These are phyloP conservation scores for Platyscapa corneri DNA, from an alignment of 1,140 invertebrate species.

Conservation along the genomic window DNA sequence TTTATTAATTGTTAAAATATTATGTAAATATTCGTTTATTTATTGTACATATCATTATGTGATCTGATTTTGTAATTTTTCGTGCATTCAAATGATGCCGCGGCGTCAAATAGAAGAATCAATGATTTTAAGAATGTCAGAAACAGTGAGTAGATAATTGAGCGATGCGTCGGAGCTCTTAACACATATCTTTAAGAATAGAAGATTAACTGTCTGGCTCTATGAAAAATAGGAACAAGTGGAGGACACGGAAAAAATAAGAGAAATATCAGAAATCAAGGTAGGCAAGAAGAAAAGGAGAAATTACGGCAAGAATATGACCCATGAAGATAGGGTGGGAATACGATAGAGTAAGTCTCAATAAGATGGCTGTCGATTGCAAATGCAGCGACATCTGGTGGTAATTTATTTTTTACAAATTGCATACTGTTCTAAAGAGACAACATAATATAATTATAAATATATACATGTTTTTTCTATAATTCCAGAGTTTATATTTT, in stretches of 20 bases:
- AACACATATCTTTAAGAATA: neutral
- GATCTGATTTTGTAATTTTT: neutral
- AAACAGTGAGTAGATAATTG: neutral
- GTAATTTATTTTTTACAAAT: slow-evolving; percentile 65
- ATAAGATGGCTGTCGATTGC: slow-evolving; percentile 66
- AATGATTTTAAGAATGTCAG: neutral
- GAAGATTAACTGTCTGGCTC: neutral
- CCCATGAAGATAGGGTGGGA: slow-evolving; percentile 25
- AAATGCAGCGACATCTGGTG: slow-evolving; percentile 67
- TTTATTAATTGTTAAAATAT: too few species aligned
- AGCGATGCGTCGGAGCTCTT: neutral
- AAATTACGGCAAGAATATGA: slow-evolving; percentile 43
- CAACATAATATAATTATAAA: slow-evolving; percentile 18
- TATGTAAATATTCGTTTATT: too few species aligned
- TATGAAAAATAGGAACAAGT: slow-evolving; percentile 1
- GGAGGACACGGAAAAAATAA: slow-evolving; percentile 24
- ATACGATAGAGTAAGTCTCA: neutral
- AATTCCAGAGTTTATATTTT: too few species aligned
- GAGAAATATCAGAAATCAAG: slow-evolving; percentile 34
- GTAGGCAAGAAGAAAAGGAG: slow-evolving; percentile 18
- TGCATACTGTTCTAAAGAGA: neutral
- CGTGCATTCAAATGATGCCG: neutral
- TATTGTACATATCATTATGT: too few species aligned
- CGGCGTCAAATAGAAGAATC: neutral
- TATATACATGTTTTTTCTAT: too few species aligned